Evolutionary conservation across 2,797 vertebrate species (phyloP).

Genomic region (Selene dorsalis): DNA sequence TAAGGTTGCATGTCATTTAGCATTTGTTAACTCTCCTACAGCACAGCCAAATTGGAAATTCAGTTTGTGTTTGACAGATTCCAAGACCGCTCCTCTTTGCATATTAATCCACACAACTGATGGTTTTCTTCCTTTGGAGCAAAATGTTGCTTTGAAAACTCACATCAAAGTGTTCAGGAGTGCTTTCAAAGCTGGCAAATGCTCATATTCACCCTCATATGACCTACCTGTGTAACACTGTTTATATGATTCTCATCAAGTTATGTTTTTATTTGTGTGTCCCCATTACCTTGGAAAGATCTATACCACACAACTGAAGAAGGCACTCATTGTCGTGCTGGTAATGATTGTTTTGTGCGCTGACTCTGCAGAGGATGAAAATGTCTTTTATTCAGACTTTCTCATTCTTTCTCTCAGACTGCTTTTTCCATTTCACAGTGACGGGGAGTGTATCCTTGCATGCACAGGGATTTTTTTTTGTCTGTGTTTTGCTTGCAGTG

Average conservation of each 20-base stretch:
- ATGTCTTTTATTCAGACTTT: slow-evolving; percentile 32
- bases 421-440: slow-evolving; percentile 26
- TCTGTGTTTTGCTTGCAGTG: slow-evolving; percentile 12
- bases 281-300: slow-evolving; percentile 2
- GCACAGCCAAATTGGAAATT: not conserved
- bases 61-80: not conserved
- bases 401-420: slow-evolving; percentile 31
- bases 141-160: slow-evolving; percentile 29
- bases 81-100: not conserved
- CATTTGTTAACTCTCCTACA: not conserved
- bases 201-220: not conserved
- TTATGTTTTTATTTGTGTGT: slow-evolving; percentile 5
- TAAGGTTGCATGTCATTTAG: not conserved
- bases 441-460: slow-evolving; percentile 3
- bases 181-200: slow-evolving; percentile 8
- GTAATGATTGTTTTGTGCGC: slow-evolving; percentile 32
- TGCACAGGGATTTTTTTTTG: not conserved
- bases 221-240: not conserved
- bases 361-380: slow-evolving; percentile 22
- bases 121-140: slow-evolving; percentile 1
- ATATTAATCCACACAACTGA: slow-evolving; percentile 15
- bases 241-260: slow-evolving; percentile 16
- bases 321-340: slow-evolving; percentile 9
- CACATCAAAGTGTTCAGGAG: slow-evolving; percentile 12
- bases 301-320: not conserved